Percentiles rank a stretch among this genome's conserved stretches.
phyloP scores from a whole-genome alignment of 2,888 invertebrate genomes.

The Trissolcus brochymenae region DNA sequence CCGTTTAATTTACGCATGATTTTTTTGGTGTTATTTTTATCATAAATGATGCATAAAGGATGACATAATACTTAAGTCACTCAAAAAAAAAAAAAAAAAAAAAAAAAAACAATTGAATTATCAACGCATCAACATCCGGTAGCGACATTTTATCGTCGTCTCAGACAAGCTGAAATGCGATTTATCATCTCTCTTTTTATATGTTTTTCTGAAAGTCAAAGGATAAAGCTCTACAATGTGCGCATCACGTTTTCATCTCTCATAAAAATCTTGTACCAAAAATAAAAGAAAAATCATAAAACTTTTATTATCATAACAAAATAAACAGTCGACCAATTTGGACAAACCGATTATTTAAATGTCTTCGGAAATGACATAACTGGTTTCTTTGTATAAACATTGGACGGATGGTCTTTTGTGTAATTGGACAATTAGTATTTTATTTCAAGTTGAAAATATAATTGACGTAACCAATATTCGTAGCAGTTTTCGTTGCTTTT shows the following conservation, averaged over 20 bases:
- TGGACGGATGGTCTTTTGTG: constrained; percentile 11
- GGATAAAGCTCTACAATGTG: not conserved
- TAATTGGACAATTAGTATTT: constrained; percentile 15
- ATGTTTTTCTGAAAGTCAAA: not conserved
- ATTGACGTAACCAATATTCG: too few relatives aligned
- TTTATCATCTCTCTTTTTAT: constrained; percentile 5
- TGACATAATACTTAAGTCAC: constrained; percentile 29
- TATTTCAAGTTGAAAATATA: constrained; percentile 2
- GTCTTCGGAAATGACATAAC: constrained; percentile 31
- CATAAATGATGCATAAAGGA: not conserved
- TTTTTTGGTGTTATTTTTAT: too few relatives aligned
- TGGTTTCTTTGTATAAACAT: constrained; percentile 16
- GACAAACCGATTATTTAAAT: constrained; percentile 19
- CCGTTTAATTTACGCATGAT: not conserved
- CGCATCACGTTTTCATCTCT: too few relatives aligned
- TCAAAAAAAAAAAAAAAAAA: constrained; percentile 16
- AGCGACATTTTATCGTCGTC: constrained; percentile 35
- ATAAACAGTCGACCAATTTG: constrained; percentile 11
- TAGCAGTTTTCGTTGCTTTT: not conserved
- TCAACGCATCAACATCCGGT: constrained; percentile 44
- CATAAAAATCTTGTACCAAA: too few relatives aligned
- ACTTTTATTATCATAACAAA: not conserved
- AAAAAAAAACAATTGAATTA: constrained; percentile 30
- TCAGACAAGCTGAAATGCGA: constrained; percentile 32
- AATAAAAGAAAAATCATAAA: too few relatives aligned